These are phyloP conservation scores for Megaptera novaeangliae DNA, from an alignment of 2,113 vertebrate species.

Conservation along the genomic window DNA sequence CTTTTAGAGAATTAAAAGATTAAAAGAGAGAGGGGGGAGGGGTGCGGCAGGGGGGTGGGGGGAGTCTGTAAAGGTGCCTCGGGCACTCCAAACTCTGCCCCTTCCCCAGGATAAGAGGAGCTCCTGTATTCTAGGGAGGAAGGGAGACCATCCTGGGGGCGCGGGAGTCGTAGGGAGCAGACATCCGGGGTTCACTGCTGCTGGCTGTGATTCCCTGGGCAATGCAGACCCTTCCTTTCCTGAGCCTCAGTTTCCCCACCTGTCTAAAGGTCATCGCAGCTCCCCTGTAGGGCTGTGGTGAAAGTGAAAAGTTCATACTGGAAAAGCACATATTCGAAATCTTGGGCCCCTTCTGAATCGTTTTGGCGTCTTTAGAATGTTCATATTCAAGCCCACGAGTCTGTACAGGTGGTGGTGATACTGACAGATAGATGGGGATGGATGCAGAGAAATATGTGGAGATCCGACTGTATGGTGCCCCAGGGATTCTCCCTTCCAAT, in stretches of 20 bases:
- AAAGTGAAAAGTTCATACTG: neutral
- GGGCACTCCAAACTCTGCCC: neutral
- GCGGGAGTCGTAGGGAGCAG: neutral
- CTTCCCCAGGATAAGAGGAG: neutral
- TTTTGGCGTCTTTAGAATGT: neutral
- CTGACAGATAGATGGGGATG: neutral
- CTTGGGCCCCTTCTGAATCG: neutral
- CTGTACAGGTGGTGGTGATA: neutral
- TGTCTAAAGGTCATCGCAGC: fast-evolving
- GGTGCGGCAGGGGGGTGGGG: fast-evolving
- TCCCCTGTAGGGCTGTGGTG: neutral
- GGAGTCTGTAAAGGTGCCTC: neutral
- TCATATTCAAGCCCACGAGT: fast-evolving
- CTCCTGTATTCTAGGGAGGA: neutral
- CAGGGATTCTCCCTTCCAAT: neutral
- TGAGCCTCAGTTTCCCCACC: neutral
- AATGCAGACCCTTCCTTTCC: no score
- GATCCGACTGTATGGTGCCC: neutral
- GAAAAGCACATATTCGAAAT: neutral
- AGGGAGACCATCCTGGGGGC: neutral
- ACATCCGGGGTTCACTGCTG: neutral
- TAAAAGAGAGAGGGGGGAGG: neutral
- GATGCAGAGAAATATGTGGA: neutral
- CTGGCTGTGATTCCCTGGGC: neutral
- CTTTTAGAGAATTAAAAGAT: neutral